These are phyloP conservation scores for Cirrhinus mrigala DNA, from an alignment of 2,797 vertebrate genomes.

Conservation along the genomic window DNA sequence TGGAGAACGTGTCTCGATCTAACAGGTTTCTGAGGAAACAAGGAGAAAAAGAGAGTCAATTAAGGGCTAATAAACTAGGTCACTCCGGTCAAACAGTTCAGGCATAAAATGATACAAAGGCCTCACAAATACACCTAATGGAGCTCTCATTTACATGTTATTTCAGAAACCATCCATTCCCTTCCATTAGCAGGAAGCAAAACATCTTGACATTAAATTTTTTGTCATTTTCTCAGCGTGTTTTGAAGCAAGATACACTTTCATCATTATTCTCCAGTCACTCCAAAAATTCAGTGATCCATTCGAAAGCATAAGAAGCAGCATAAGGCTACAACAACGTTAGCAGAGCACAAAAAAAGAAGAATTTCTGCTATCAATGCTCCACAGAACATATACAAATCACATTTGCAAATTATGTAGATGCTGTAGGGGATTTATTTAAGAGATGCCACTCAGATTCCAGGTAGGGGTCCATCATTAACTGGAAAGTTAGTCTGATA, in stretches of 20 bases:
- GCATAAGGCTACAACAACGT: background rate
- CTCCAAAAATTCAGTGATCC: background rate
- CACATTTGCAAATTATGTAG: background rate
- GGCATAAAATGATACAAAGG: background rate
- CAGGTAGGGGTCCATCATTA: background rate
- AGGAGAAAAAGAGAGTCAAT: slow-evolving; percentile 53
- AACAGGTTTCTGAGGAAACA: slow-evolving; percentile 84
- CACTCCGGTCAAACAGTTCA: slow-evolving; percentile 5
- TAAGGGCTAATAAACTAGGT: background rate
- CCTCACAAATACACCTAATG: slow-evolving; percentile 27
- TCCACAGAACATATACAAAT: background rate
- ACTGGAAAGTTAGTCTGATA: background rate
- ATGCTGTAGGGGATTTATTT: background rate
- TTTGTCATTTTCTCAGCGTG: background rate
- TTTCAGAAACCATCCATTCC: background rate
- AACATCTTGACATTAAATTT: background rate
- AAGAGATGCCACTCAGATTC: background rate
- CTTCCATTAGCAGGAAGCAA: background rate
- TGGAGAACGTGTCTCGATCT: slow-evolving; percentile 97
- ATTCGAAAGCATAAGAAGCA: background rate
- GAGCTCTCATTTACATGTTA: slow-evolving; percentile 7
- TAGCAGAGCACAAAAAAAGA: background rate
- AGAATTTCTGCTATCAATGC: background rate
- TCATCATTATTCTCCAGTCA: background rate
- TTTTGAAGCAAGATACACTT: slow-evolving; percentile 15